Base-by-base conservation (phyloP, 2,797 vertebrate species). In the Anolis apletophallus region DNA sequence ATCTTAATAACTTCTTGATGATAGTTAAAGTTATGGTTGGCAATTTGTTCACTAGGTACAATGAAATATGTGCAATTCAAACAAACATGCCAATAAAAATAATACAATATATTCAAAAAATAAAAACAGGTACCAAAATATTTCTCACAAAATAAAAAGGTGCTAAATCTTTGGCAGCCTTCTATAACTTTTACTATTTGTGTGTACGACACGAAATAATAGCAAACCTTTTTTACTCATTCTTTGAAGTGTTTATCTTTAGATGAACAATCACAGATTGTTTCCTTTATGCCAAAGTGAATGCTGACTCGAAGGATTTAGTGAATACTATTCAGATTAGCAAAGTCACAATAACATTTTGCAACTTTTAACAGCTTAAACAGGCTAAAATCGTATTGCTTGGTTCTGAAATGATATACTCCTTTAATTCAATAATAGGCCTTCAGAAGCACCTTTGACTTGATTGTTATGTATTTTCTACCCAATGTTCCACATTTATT, bases 401-500 rank as follows among this genome's bases (percentile, higher is more conserved):
- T 69, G 21, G 36, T 0, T 19, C 26, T 69, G 36, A 54, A 54
- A 54, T 50, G 6, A 72, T 6, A 36, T 52, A 29, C 23, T 72
- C n/a, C 23, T 14, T 12, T 14, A 5, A 26, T 64, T 64, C 13
- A 64, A 64, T 64, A 64, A 64, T 29, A 64, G 9, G 7, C 23
- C 61, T 64, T 23, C 61, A 64, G 23, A 10, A 75, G 32, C 23
- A 16, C 13, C 81, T 74, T 52, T 57, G n/a, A 64, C 1, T 71
- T 78, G 52, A 73, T 61, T 17, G 34, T 9, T 73, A 7, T 69
- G 0, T 79, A 86, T 86, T 88, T 57, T 9, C 11, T 88, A 40
- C 91, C 88, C 54, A 61, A 40, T 32, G 75, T 87, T 14, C 67
- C 85, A 72, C 21, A 6, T 86, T 55, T 59, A 78, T n/a, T 26